phyloP scores from a whole-genome alignment of 2,113 vertebrate species.

The Macrotus californicus region DNA sequence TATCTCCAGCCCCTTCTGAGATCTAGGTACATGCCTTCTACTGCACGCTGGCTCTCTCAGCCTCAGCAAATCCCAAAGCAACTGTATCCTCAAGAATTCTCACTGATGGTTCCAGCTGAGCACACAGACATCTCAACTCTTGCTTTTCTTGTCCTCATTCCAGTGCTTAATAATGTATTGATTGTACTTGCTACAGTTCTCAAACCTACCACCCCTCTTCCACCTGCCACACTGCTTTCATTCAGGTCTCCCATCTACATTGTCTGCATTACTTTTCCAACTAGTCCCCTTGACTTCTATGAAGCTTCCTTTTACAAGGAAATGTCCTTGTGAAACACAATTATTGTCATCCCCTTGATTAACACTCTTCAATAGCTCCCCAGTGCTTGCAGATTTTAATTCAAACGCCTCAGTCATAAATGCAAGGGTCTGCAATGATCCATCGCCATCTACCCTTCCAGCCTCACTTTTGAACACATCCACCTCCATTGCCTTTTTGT shows the following conservation, averaged over 20 bases:
- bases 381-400: neutral
- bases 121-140: neutral
- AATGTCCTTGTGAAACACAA: constrained; percentile 1
- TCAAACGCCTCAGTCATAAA: neutral
- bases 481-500: neutral
- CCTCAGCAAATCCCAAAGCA: neutral
- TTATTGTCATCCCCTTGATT: neutral
- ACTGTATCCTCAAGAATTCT: neutral
- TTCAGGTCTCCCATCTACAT: neutral
- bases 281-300: neutral
- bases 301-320: neutral
- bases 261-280: neutral
- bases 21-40: neutral
- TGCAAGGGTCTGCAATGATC: neutral
- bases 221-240: neutral
- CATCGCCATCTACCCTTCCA: neutral
- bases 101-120: neutral
- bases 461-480: neutral
- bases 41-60: neutral
- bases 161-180: neutral
- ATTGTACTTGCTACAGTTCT: neutral
- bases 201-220: neutral
- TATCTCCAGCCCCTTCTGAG: neutral
- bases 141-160: neutral
- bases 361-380: neutral